Evolutionary conservation across 30 jellyfish, hydroid and myxozoan species (phyloP).

Genomic region (Aurelia sp.): DNA sequence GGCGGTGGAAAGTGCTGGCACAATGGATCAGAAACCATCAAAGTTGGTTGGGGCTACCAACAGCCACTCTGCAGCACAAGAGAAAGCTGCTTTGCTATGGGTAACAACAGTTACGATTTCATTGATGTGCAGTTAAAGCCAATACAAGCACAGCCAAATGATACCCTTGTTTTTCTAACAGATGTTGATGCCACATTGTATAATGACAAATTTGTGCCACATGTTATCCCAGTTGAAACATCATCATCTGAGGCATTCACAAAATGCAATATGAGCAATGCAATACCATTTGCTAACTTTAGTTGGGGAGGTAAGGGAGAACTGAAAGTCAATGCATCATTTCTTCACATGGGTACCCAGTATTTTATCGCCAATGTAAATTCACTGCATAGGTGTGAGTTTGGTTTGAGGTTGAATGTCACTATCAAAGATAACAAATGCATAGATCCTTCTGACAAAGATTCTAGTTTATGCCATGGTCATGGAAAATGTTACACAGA

Average conservation of each 20-base stretch:
- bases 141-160: constrained; percentile 83
- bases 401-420: constrained; percentile 95
- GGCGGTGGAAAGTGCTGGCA: constrained; percentile 95
- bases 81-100: constrained; percentile 81
- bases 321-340: constrained; percentile 70
- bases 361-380: constrained; percentile 92
- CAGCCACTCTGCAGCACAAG: constrained; percentile 83
- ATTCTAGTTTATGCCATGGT: constrained; percentile 72
- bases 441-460: constrained; percentile 45
- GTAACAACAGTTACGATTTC: constrained; percentile 37
- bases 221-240: constrained; percentile 81
- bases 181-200: constrained; percentile 83
- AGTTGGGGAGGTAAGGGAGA: constrained; percentile 47
- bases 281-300: constrained; percentile 76
- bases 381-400: constrained; percentile 80
- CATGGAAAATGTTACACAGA: constrained; percentile 92
- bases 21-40: constrained; percentile 64
- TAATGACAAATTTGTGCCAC: constrained; percentile 77
- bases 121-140: constrained; percentile 94
- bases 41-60: constrained; percentile 98
- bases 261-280: constrained; percentile 79
- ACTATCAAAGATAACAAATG: constrained; percentile 84
- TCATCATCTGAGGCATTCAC: constrained; percentile 74
- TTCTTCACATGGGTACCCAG: constrained; percentile 78
- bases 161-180: constrained; percentile 80